Base-by-base conservation (phyloP, 2,113 vertebrate genomes). In the Sporophila hypoxantha region DNA sequence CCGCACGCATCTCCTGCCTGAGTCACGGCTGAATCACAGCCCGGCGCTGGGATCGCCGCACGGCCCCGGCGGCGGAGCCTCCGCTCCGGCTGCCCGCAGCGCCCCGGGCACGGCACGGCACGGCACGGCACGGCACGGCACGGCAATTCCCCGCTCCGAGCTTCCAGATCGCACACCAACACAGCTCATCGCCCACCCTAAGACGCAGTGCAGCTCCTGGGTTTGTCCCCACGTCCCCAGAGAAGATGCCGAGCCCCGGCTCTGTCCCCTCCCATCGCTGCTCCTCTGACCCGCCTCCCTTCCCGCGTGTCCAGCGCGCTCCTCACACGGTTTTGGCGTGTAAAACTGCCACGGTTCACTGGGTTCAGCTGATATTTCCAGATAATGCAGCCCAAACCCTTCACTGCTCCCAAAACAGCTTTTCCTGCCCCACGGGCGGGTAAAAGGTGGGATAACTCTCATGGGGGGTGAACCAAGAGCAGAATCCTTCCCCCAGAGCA, bases 131-230 rank as follows among this genome's bases (percentile, higher is more conserved):
- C 9, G 10, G 37, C 1, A 5, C 13, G 1, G 67, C 29, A 15
- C 6, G 12, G 64, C 25, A 5, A 17, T 39, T 39, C 53, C 60
- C 68, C 2, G n/a, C 52, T 47, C 53, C 5, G 0, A 55, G 29
- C 32, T 14, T 7, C 16, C 5, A 0, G 18, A 15, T 4, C 7
- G 1, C 3, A 0, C 30, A 6, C 6, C 1, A 17, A 3, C 18
- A 5, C 19, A 8, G 59, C 44, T 32, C 47, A 26, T 12, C 4
- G 0, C 60, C 60, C 78, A 11, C 26, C 20, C 69, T 2, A 0
- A 2, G 25, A 12, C 59, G 27, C 83, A 7, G 29, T 1, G 42
- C 66, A 16, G 42, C 16, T n/a, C 29, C 47, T 5, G 59, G 42
- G 3, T 29, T 37, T 49, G 67, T 12, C 11, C 0, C 37, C 73